Evolutionary conservation across 2,113 vertebrate genomes (phyloP).

Genomic region (Morphnarchus princeps): DNA sequence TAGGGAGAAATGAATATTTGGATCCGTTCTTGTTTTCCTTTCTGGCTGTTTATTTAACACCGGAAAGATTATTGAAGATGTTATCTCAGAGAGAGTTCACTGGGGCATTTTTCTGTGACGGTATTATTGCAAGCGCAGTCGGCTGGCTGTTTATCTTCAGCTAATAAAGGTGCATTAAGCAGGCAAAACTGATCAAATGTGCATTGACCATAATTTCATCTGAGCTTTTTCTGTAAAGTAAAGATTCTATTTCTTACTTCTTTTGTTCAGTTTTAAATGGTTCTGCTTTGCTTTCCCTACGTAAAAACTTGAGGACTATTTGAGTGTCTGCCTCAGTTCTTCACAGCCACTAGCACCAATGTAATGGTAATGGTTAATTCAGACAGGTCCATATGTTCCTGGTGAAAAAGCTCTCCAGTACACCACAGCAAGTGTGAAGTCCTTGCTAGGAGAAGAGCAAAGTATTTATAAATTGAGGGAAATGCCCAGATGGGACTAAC

Average conservation of each 20-base stretch:
- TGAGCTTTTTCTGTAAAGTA: not conserved
- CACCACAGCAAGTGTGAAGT: not conserved
- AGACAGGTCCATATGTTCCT: not conserved
- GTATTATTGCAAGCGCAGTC: not conserved
- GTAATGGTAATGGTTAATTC: not conserved
- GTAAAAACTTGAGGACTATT: not conserved
- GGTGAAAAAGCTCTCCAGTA: not conserved
- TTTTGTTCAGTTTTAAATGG: not conserved
- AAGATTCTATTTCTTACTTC: not conserved
- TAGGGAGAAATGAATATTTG: constrained; percentile 19
- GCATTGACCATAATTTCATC: not conserved
- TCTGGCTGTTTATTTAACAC: not conserved
- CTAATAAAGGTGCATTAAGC: not conserved
- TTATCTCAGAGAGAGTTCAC: constrained; percentile 31
- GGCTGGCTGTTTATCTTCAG: not conserved
- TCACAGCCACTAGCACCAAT: not conserved
- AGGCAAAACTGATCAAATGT: not conserved
- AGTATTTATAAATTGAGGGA: not conserved
- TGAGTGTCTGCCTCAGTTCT: not conserved
- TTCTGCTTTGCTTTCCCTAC: not conserved
- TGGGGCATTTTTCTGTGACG: not conserved
- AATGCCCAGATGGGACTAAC: not conserved
- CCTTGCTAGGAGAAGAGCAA: not conserved
- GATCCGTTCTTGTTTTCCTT: constrained; percentile 2
- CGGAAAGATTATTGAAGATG: constrained; percentile 15